Percentiles rank a stretch among this genome's conserved stretches.
These are phyloP conservation scores for Chloroceryle inda DNA, from an alignment of 2,797 vertebrate genomes.

Conservation along the genomic window DNA sequence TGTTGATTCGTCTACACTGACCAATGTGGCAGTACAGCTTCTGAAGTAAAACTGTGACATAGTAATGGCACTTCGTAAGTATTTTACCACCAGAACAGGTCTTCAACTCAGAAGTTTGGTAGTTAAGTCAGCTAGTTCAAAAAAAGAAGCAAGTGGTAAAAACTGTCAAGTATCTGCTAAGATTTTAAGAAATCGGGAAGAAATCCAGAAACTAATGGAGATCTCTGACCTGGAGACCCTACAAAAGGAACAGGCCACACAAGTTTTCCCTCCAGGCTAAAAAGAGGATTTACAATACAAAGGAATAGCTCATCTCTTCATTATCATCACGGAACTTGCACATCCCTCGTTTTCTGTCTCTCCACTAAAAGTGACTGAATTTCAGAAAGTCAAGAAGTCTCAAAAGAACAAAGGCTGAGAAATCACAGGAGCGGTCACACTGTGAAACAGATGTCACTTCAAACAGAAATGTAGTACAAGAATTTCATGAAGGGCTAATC, in stretches of 20 bases:
- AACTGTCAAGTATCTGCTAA: background rate
- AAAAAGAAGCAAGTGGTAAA: background rate
- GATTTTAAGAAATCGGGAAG: background rate
- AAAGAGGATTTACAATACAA: background rate
- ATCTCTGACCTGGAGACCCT: background rate
- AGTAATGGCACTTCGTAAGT: background rate
- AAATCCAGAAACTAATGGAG: background rate
- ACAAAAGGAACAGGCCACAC: background rate
- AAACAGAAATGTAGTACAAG: background rate
- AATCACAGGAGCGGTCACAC: background rate
- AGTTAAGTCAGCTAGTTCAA: background rate
- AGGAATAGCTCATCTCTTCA: accelerated
- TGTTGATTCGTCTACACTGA: background rate
- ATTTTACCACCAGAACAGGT: background rate
- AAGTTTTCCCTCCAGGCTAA: background rate
- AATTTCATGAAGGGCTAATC: background rate
- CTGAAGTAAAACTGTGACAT: background rate
- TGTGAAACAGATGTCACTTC: background rate
- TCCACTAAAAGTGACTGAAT: background rate
- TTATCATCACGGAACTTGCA: background rate
- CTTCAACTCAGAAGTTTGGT: background rate
- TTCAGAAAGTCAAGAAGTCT: background rate
- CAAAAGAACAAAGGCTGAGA: background rate
- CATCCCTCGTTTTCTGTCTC: background rate
- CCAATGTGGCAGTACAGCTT: background rate